A percentile compares a stretch with the other conserved stretches of the same genome.
phyloP scores from a whole-genome alignment of 2,797 vertebrate species.

The Melanotaenia trifasciata region DNA sequence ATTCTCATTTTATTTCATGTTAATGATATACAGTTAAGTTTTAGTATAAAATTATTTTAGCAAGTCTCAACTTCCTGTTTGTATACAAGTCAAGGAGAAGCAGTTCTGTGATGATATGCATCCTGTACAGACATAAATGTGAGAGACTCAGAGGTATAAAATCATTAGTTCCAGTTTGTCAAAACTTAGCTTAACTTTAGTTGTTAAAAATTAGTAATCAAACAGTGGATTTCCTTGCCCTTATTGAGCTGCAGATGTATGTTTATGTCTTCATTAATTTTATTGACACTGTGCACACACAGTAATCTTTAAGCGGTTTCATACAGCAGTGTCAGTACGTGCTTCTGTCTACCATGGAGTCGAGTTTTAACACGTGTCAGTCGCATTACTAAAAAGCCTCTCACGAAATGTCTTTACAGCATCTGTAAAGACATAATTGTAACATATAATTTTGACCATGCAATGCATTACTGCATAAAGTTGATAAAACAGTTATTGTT shows the following conservation, averaged over 20 bases:
- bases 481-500: constrained; percentile 19
- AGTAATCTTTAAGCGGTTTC: constrained; percentile 21
- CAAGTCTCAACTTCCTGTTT: constrained; percentile 35
- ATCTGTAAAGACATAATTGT: constrained; percentile 21
- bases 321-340: constrained; percentile 24
- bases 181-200: constrained; percentile 14
- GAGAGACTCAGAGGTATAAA: constrained; percentile 12
- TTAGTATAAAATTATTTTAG: constrained; percentile 37
- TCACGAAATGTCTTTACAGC: constrained; percentile 39
- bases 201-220: constrained; percentile 2
- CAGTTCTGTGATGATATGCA: constrained; percentile 9
- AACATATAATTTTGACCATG: constrained; percentile 73
- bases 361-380: constrained; percentile 46
- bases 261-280: constrained; percentile 28
- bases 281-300: constrained; percentile 43
- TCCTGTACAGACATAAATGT: constrained; percentile 30
- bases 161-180: constrained; percentile 9
- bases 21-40: constrained; percentile 36
- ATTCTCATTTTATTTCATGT: constrained; percentile 30
- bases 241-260: constrained; percentile 47
- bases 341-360: constrained; percentile 31
- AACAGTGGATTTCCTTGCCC: constrained; percentile 26
- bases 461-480: constrained; percentile 83
- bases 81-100: constrained; percentile 36
- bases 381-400: constrained; percentile 17